Base-by-base conservation (phyloP, 2,113 vertebrate genomes). In the Daubentonia madagascariensis region DNA sequence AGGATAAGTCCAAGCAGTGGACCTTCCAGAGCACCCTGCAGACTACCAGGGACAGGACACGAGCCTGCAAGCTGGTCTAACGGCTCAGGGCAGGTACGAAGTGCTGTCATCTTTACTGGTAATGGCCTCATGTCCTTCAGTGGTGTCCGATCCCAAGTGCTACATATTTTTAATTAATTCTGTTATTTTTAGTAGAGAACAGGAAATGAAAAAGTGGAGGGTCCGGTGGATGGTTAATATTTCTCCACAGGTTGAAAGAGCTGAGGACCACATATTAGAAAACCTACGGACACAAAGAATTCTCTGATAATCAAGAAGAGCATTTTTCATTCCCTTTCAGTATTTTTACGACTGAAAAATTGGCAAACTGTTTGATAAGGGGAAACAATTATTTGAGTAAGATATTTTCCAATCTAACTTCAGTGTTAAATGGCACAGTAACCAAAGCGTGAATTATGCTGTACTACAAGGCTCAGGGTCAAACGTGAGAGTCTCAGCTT, bases 21-120 rank as follows among this genome's bases (percentile, higher is more conserved):
- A 2, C 54, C 14, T n/a, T 40, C 54, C 14, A 0, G 81, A 3
- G n/a, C 3, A 25, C 2, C 40, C 14, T n/a, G 22, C 0, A 13
- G 43, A 3, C 32, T 59, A 52, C 13, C 25, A 5, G 54, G 1
- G 20, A 48, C 1, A 0, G 0, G 1, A 35, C 0, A 8, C 0
- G 8, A 4, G 37, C 0, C 4, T 1, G 0, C 37, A 59, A 78
- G 16, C 45, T 4, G 25, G 25, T n/a, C 23, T 0, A 18, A 73
- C 1, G 4, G 40, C 67, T 65, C 65, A 2, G 0, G 1, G 16
- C 1, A 40, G 37, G 68, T 7, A 37, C 0, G 6, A 73, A 40
- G 35, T 10, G 7, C 23, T 1, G 52, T 22, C 7, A 45, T 57
- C 25, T 48, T 57, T 35, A 1, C 37, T 1, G n/a, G 22, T 50